These are phyloP conservation scores for Myoxocephalus aenaeus DNA, from an alignment of 2,797 vertebrate genomes.

Conservation along the genomic window DNA sequence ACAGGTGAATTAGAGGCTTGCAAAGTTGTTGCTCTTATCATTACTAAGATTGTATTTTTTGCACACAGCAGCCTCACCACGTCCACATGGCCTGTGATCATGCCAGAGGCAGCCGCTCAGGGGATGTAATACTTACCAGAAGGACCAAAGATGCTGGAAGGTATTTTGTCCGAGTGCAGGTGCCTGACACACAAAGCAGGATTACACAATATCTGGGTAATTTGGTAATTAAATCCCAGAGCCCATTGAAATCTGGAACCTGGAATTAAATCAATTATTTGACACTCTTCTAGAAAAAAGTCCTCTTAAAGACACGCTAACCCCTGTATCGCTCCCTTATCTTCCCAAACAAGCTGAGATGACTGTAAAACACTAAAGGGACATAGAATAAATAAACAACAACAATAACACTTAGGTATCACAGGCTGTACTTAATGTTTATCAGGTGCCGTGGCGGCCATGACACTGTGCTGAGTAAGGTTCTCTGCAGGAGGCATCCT, in stretches of 20 bases:
- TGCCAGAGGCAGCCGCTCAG: slow-evolving; percentile 82
- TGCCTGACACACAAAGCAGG: not conserved
- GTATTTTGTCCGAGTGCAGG: slow-evolving; percentile 20
- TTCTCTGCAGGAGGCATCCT: slow-evolving; percentile 86
- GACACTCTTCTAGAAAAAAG: slow-evolving; percentile 37
- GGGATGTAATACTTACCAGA: slow-evolving; percentile 35
- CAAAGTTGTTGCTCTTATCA: slow-evolving; percentile 70
- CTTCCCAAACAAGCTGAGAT: slow-evolving; percentile 65
- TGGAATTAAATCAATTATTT: not conserved
- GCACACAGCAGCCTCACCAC: slow-evolving; percentile 39
- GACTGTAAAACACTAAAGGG: slow-evolving; percentile 67
- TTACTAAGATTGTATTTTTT: slow-evolving; percentile 76
- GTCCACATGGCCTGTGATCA: slow-evolving; percentile 79
- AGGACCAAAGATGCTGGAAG: slow-evolving; percentile 31
- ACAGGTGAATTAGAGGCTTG: slow-evolving; percentile 69
- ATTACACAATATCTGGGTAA: slow-evolving; percentile 19
- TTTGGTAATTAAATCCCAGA: slow-evolving; percentile 27
- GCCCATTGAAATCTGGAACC: slow-evolving; percentile 13
- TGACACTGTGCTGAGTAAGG: slow-evolving; percentile 90
- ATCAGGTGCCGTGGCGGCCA: slow-evolving; percentile 84
- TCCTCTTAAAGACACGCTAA: slow-evolving; percentile 20
- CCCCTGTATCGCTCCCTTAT: not conserved
- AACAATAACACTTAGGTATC: slow-evolving; percentile 82
- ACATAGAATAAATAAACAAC: slow-evolving; percentile 76
- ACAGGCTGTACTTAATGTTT: slow-evolving; percentile 89